These are phyloP conservation scores for Zaprionus lachaisei DNA, from an alignment of 1,140 invertebrate genomes.

Conservation along the genomic window DNA sequence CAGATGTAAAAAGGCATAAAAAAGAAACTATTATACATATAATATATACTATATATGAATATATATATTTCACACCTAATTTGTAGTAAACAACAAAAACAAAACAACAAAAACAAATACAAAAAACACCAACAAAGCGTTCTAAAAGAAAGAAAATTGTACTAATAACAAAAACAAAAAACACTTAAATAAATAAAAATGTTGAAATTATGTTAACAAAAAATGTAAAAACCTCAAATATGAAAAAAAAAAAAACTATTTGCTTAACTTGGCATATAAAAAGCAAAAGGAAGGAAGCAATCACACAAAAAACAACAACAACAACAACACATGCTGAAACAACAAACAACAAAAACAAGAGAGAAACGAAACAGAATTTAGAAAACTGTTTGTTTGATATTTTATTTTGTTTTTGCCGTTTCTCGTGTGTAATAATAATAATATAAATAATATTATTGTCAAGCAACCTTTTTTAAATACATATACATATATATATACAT, in stretches of 20 bases:
- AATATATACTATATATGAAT: slow-evolving; percentile 41
- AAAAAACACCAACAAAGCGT: slow-evolving; percentile 53
- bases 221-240: slow-evolving; percentile 31
- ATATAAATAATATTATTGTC: slow-evolving; percentile 64
- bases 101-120: slow-evolving; percentile 55
- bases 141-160: slow-evolving; percentile 65
- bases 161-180: slow-evolving; percentile 46
- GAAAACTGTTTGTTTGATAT: slow-evolving; percentile 36
- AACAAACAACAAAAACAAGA: slow-evolving; percentile 4
- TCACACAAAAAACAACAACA: slow-evolving; percentile 17
- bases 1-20: slow-evolving; percentile 75
- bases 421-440: slow-evolving; percentile 72
- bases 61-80: slow-evolving; percentile 54
- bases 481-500: slow-evolving; percentile 31
- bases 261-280: slow-evolving; percentile 42
- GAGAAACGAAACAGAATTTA: slow-evolving; percentile 37
- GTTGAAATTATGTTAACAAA: slow-evolving; percentile 71
- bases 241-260: slow-evolving; percentile 37
- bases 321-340: slow-evolving; percentile 1
- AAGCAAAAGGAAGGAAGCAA: slow-evolving; percentile 32
- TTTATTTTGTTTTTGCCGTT: slow-evolving; percentile 44
- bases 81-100: slow-evolving; percentile 54
- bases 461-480: slow-evolving; percentile 67
- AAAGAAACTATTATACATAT: slow-evolving; percentile 69
- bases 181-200: slow-evolving; percentile 32